Evolutionary conservation across 2,113 vertebrate genomes (phyloP), one percentile per base, ranked within the genome.

Genomic region (Calypte anna): DNA sequence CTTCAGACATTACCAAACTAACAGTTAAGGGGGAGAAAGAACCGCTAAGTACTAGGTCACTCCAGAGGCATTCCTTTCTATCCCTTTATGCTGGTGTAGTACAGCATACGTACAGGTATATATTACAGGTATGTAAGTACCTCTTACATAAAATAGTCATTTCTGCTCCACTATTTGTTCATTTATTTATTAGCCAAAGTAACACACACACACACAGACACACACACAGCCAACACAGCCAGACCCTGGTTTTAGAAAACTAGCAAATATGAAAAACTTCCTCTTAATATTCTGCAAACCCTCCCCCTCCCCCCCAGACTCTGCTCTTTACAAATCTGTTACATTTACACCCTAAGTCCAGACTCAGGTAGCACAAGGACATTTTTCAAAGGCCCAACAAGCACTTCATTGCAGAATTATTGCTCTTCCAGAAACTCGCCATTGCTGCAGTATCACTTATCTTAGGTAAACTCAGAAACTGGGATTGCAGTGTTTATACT

Each of bases 191-290:
- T 75, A 84, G 54, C 73, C 53, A 81, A 88, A 86, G 48, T 44
- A 68, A 82, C 43, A 95, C 31, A 63, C n/a, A 72, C 85, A 80
- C 67, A 80, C 21, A 50, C 20, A 50, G 20, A 22, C 48, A 22
- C 21, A 23, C 50, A 50, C 50, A 50, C 21, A 50, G 5, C 54
- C 59, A 73, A 50, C 80, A 59, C 61, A 86, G 28, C 72, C 84
- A 80, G 51, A n/a, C 61, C 31, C 54, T 64, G 38, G n/a, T 27
- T 96, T 94, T 86, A 95, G 53, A 93, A 95, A 96, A 95, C 68
- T 19, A 89, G 46, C 66, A 88, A 90, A 69, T 94, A 91, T 18
- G 6, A 88, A 94, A 90, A 93, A 81, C 12, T 72, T 83, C 54
- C 15, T 91, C 38, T 66, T 73, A 30, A 31, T 46, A 76, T 28